These are phyloP conservation scores for Leptocoma aspasia DNA, from an alignment of 2,113 vertebrate species.

Conservation along the genomic window DNA sequence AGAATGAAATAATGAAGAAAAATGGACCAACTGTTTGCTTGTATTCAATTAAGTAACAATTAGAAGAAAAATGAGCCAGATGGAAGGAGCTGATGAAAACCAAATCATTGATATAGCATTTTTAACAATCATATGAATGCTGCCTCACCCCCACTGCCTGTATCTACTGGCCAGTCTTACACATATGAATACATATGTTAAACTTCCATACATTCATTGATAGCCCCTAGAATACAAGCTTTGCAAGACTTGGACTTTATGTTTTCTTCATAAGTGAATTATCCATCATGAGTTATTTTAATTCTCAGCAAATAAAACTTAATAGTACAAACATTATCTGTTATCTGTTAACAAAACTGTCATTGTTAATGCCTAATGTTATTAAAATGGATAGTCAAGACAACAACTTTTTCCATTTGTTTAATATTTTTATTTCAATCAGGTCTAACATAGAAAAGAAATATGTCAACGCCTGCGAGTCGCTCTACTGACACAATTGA, in stretches of 20 bases:
- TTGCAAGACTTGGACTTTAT: not conserved
- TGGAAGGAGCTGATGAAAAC: conserved; percentile 44
- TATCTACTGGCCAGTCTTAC: not conserved
- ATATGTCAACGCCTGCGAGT: not conserved
- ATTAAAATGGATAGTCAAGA: not conserved
- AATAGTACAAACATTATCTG: not conserved
- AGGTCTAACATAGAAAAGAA: not conserved
- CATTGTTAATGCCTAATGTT: not conserved
- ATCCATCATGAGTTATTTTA: not conserved
- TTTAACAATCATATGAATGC: not conserved
- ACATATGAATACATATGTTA: not conserved
- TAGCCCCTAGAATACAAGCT: not conserved
- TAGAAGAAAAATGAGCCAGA: conserved; percentile 50
- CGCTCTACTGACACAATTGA: not conserved
- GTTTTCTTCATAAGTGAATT: not conserved
- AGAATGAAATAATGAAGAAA: conserved; percentile 62
- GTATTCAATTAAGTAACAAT: conserved; percentile 51
- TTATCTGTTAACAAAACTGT: not conserved
- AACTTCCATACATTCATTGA: not conserved
- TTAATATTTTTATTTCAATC: not conserved
- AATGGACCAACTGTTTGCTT: conserved; percentile 54
- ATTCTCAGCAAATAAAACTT: not conserved
- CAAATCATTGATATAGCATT: conserved; percentile 1
- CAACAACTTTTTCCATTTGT: not conserved
- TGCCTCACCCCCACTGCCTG: not conserved